These are phyloP conservation scores for Corynorhinus townsendii DNA, from an alignment of 2,113 vertebrate genomes.

Conservation along the genomic window DNA sequence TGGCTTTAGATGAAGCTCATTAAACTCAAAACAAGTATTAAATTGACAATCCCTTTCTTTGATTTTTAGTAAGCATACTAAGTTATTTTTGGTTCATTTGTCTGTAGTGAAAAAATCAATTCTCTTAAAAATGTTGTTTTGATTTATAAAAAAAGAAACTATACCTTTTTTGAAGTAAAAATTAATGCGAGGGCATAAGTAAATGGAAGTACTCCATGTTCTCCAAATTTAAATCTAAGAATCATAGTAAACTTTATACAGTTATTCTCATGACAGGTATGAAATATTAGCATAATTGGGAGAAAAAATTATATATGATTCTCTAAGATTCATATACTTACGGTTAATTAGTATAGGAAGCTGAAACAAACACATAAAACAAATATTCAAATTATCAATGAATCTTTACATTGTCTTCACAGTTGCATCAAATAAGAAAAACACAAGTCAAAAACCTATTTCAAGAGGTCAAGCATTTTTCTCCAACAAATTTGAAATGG, in stretches of 20 bases:
- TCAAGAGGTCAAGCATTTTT: constrained; percentile 1
- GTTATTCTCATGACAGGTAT: not conserved
- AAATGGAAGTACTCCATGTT: not conserved
- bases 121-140: not conserved
- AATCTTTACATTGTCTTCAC: not conserved
- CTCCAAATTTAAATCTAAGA: constrained; percentile 2
- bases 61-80: not conserved
- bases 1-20: not conserved
- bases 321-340: not conserved
- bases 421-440: constrained; percentile 25
- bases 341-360: not conserved
- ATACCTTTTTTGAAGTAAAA: not conserved
- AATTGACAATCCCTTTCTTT: not conserved
- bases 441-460: not conserved
- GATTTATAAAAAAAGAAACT: not conserved
- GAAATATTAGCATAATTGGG: not conserved
- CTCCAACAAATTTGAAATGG: constrained; percentile 22
- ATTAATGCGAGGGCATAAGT: not conserved
- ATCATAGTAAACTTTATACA: not conserved
- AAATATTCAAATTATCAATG: not conserved
- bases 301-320: not conserved
- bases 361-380: constrained; percentile 20
- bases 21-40: not conserved
- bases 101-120: not conserved
- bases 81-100: not conserved